Conservation (phyloP, 64 coral and sea anemone species). For the Catalaphyllia jardinei region DNA sequence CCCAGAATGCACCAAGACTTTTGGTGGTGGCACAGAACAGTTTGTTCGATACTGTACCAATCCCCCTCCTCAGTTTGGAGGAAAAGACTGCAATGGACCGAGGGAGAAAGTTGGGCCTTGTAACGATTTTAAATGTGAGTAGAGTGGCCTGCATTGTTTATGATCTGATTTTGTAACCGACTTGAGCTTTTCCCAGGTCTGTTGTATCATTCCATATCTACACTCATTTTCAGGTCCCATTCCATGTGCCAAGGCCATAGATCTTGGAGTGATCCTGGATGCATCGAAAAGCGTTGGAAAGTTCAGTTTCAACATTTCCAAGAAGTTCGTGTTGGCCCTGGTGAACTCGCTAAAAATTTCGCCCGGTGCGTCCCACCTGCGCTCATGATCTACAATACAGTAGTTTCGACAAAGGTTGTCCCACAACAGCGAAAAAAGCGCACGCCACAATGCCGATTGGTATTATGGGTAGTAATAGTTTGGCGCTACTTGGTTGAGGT, state of each 20-base stretch:
- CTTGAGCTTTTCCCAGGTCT: neutral
- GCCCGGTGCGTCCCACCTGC: neutral
- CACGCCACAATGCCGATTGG: too few relatives aligned
- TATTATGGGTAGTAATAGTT: too few relatives aligned
- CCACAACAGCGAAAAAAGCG: too few relatives aligned
- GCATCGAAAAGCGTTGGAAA: conserved; percentile 2
- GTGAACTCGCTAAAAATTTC: neutral
- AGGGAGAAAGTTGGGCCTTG: neutral
- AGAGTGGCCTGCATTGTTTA: neutral
- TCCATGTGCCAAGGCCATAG: neutral
- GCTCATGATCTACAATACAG: conserved; percentile 11
- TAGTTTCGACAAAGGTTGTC: too few relatives aligned
- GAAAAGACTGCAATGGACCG: conserved; percentile 29
- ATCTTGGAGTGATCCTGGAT: conserved; percentile 10
- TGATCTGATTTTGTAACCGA: too few relatives aligned
- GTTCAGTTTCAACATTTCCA: neutral
- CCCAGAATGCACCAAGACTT: conserved; percentile 54
- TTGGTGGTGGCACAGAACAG: conserved; percentile 44
- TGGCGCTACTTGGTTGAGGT: too few relatives aligned
- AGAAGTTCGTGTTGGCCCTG: neutral
- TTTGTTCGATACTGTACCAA: conserved; percentile 57
- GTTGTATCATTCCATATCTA: neutral
- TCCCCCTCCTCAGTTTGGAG: conserved; percentile 44
- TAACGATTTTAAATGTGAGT: conserved; percentile 15
- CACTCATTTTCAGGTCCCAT: neutral